These are phyloP conservation scores for Scopus umbretta DNA, from an alignment of 2,113 vertebrate genomes.

Conservation along the genomic window DNA sequence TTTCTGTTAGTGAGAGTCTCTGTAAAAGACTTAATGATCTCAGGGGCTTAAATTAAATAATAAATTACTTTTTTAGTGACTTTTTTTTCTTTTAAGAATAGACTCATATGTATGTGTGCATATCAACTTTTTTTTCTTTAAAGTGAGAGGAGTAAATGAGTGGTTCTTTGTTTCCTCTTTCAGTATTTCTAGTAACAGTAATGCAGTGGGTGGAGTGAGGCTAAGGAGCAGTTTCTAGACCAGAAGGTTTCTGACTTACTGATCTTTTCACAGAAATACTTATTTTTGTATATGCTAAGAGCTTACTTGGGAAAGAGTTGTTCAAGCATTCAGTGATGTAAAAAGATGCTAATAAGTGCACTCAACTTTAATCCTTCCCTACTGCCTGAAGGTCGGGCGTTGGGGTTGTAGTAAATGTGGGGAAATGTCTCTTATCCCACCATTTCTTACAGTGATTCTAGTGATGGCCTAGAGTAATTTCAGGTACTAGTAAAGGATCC, in stretches of 20 bases:
- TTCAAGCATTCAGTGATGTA: neutral
- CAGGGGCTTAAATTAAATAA: neutral
- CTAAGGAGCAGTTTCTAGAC: neutral
- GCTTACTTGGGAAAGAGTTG: neutral
- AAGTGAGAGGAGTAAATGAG: neutral
- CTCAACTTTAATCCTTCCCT: neutral
- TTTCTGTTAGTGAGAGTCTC: neutral
- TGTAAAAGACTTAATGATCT: neutral
- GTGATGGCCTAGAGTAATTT: neutral
- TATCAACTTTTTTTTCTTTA: neutral
- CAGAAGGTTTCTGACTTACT: neutral
- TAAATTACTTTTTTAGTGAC: neutral
- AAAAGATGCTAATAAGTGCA: neutral
- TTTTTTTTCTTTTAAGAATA: neutral
- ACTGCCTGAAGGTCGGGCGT: neutral
- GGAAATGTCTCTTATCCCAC: neutral
- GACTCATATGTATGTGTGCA: neutral
- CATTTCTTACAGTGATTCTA: neutral
- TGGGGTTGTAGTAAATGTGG: neutral
- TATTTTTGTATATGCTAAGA: neutral
- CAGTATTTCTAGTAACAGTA: neutral
- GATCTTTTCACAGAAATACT: neutral
- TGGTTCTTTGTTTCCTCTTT: neutral
- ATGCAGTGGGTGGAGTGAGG: neutral
- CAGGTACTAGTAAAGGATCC: neutral